Conservation (phyloP, 2,113 vertebrate genomes). For the Himantopus leucocephalus region DNA sequence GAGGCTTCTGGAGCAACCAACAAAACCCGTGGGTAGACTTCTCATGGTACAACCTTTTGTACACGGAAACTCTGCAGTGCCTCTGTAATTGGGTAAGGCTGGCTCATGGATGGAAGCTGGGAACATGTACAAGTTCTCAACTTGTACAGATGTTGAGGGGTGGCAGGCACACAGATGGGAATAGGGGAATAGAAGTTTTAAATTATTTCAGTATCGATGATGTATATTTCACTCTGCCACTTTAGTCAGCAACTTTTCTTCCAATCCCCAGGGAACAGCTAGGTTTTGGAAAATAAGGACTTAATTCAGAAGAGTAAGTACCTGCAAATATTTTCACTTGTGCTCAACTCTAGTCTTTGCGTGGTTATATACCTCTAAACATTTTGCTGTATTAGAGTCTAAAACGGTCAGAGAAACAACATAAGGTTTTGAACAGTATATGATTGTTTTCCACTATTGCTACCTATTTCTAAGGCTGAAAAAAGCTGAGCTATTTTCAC, state of each 20-base stretch:
- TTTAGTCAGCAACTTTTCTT: background rate
- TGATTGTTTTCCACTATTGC: background rate
- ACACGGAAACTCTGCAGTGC: background rate
- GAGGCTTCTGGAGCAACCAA: background rate
- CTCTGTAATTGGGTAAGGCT: background rate
- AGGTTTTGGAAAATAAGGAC: background rate
- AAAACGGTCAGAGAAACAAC: background rate
- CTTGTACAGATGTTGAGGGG: background rate
- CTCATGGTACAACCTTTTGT: background rate
- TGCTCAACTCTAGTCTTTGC: background rate
- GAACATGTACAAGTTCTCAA: background rate
- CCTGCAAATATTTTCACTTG: background rate
- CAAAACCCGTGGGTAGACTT: background rate
- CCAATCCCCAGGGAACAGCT: background rate
- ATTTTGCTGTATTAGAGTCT: background rate
- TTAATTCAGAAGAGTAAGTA: background rate
- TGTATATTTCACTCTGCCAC: background rate
- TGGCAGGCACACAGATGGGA: accelerated
- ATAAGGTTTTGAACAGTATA: background rate
- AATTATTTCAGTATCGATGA: background rate
- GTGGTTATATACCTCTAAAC: background rate
- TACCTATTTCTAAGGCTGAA: background rate
- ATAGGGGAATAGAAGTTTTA: background rate
- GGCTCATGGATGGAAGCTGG: background rate
- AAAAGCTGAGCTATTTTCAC: background rate